Conservation (phyloP, 2,113 vertebrate genomes). For the Notothenia rossii region DNA sequence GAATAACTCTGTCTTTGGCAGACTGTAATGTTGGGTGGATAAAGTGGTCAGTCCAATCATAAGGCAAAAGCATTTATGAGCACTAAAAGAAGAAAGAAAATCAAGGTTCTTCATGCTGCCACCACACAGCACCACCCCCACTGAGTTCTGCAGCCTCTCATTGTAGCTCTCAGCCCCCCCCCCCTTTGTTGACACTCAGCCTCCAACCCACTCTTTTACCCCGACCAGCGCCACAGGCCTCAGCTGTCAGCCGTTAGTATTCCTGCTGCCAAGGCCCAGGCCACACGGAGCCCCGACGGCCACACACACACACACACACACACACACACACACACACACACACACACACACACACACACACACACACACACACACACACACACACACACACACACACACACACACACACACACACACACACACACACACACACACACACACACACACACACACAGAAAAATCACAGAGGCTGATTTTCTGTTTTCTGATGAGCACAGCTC, state of each 20-base stretch:
- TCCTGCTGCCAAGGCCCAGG: conserved; percentile 62
- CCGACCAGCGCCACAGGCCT: conserved; percentile 47
- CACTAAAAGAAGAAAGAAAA: neutral
- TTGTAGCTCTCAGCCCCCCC: conserved; percentile 19
- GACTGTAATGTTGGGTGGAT: neutral
- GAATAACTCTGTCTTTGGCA: neutral
- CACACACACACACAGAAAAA: neutral
- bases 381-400: conserved; percentile 19
- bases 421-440: conserved; percentile 5
- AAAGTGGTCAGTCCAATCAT: neutral
- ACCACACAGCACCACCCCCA: neutral
- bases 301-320: no score
- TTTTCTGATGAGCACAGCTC: conserved; percentile 55
- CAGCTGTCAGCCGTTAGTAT: conserved; percentile 69
- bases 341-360: conserved; percentile 7
- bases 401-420: conserved; percentile 1
- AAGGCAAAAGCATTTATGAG: neutral
- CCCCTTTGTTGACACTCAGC: conserved; percentile 50
- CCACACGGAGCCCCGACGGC: conserved; percentile 54
- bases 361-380: conserved; percentile 1
- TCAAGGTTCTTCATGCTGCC: conserved; percentile 5
- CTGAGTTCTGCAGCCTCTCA: conserved; percentile 15
- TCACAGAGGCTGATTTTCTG: conserved; percentile 44
- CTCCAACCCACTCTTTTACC: conserved; percentile 35
- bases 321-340: conserved; percentile 8